These are phyloP conservation scores for Speoplatyrhinus poulsoni DNA, from an alignment of 2,113 vertebrate genomes.

Conservation along the genomic window DNA sequence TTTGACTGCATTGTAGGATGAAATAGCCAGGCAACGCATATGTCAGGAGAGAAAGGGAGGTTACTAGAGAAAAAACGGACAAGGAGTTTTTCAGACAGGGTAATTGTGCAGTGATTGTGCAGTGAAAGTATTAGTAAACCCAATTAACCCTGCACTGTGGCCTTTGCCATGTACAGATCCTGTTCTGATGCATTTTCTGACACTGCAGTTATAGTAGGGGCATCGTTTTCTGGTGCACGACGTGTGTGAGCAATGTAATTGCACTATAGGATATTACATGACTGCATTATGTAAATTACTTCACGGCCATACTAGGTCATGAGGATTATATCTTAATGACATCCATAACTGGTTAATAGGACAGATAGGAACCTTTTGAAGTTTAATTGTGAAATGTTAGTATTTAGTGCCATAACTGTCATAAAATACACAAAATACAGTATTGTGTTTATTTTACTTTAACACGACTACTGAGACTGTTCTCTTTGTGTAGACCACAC, in stretches of 20 bases:
- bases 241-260: slow-evolving; percentile 71
- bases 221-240: slow-evolving; percentile 65
- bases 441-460: neutral
- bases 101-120: slow-evolving; percentile 52
- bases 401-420: neutral
- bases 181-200: slow-evolving; percentile 64
- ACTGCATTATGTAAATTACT: slow-evolving; percentile 72
- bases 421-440: neutral
- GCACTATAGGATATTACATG: slow-evolving; percentile 71
- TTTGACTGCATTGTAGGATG: neutral
- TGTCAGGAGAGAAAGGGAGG: slow-evolving; percentile 20
- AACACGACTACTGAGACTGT: neutral
- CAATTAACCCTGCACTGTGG: slow-evolving; percentile 67
- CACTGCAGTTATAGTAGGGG: slow-evolving; percentile 53
- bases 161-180: slow-evolving; percentile 59
- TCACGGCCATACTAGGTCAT: slow-evolving; percentile 52
- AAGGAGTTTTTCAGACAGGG: slow-evolving; percentile 63
- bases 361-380: slow-evolving; percentile 37
- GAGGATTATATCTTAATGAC: slow-evolving; percentile 55
- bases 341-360: slow-evolving; percentile 57
- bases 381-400: slow-evolving; percentile 19
- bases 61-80: slow-evolving; percentile 42
- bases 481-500: neutral
- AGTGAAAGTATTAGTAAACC: slow-evolving; percentile 64
- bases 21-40: neutral